Conservation (phyloP, 2,888 invertebrate species). For the Chorisops tibialis region DNA sequence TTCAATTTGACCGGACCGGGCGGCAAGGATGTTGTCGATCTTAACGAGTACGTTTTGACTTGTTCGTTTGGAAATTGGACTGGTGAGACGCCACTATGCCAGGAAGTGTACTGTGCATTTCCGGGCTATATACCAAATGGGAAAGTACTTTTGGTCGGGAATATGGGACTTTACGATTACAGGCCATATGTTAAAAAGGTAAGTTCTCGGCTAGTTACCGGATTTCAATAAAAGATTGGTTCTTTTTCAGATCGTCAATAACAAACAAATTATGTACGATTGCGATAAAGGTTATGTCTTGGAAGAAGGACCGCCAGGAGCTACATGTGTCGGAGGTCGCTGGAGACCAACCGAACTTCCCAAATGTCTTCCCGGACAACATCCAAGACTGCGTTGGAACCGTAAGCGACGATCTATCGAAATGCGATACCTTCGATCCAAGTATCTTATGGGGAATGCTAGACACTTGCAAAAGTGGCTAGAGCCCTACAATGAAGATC, state of each 20-base stretch:
- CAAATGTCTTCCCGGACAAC: slow-evolving; percentile 78
- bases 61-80: slow-evolving; percentile 96
- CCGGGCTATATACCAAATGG: slow-evolving; percentile 88
- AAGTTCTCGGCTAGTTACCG: slow-evolving; percentile 32
- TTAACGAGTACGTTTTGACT: slow-evolving; percentile 66
- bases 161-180: slow-evolving; percentile 95
- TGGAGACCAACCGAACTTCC: slow-evolving; percentile 91
- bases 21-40: slow-evolving; percentile 52
- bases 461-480: slow-evolving; percentile 37
- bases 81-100: slow-evolving; percentile 81
- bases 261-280: slow-evolving; percentile 94
- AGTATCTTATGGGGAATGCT: slow-evolving; percentile 41
- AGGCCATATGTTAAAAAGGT: slow-evolving; percentile 89
- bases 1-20: slow-evolving; percentile 72
- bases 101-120: slow-evolving; percentile 88
- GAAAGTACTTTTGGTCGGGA: slow-evolving; percentile 86
- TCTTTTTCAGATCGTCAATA: slow-evolving; percentile 64
- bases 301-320: slow-evolving; percentile 84
- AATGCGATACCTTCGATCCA: slow-evolving; percentile 42
- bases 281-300: slow-evolving; percentile 89
- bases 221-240: background rate
- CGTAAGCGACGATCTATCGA: slow-evolving; percentile 59
- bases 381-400: slow-evolving; percentile 82
- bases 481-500: background rate
- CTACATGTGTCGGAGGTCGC: slow-evolving; percentile 89